Conservation (phyloP, 1,140 invertebrate genomes). For the Pseudomyrmex concolor region DNA sequence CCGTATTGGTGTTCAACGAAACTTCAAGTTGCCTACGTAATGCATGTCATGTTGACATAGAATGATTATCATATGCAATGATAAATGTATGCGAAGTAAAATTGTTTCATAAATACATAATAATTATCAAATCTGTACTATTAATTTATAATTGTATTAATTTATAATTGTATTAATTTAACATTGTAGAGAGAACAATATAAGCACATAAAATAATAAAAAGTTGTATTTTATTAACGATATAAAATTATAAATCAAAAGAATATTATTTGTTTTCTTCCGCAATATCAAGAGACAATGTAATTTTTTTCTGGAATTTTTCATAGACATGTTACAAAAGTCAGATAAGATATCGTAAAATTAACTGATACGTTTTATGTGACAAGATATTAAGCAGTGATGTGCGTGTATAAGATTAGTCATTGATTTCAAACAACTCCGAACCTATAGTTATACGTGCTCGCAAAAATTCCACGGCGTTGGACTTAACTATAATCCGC, state of each 20-base stretch:
- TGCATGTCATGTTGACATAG: neutral
- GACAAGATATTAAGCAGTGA: slow-evolving; percentile 22
- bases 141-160: neutral
- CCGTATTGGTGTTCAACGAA: slow-evolving; percentile 58
- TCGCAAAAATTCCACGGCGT: slow-evolving; percentile 55
- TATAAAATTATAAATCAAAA: no score
- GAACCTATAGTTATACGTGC: slow-evolving; percentile 61
- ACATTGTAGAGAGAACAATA: no score
- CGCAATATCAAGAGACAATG: no score
- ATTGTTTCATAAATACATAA: neutral
- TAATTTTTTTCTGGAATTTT: no score
- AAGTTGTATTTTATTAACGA: no score
- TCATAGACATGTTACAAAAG: no score
- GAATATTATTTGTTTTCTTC: no score
- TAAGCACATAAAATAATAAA: no score
- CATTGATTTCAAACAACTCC: slow-evolving; percentile 48
- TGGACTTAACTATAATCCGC: slow-evolving; percentile 48
- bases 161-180: no score
- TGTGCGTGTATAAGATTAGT: slow-evolving; percentile 49
- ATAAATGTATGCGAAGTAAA: neutral
- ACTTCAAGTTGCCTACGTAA: slow-evolving; percentile 8
- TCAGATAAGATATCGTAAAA: no score
- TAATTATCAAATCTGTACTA: neutral
- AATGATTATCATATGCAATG: neutral
- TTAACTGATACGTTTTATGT: slow-evolving; percentile 5